A percentile compares a stretch with the other conserved stretches of the same genome.
Evolutionary conservation across 1,140 invertebrate species (phyloP).

Genomic region (Conus ventricosus): DNA sequence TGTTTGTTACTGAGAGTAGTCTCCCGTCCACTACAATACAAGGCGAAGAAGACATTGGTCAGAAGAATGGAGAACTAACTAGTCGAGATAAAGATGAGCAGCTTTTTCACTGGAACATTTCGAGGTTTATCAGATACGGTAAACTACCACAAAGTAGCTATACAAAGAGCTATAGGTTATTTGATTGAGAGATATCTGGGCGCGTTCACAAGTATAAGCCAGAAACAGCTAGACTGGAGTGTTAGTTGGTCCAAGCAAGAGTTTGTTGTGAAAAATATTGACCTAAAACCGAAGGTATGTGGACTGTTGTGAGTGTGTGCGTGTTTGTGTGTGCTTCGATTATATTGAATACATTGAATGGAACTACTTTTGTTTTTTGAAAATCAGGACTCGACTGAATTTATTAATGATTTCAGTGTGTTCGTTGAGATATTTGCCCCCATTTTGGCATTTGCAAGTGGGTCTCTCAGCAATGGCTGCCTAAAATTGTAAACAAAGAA

Average conservation of each 20-base stretch:
- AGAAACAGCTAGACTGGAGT: neutral
- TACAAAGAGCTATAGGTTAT: neutral
- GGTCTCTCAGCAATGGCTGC: neutral
- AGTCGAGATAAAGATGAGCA: neutral
- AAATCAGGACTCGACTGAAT: no score
- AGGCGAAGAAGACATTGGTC: no score
- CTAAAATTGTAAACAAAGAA: conserved; percentile 11
- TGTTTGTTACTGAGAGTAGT: neutral
- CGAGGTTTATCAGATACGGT: neutral
- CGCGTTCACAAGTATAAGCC: neutral
- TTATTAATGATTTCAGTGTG: no score
- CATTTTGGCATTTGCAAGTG: neutral
- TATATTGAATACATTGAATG: no score
- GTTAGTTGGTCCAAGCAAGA: neutral
- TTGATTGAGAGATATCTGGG: neutral
- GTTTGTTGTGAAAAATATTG: neutral
- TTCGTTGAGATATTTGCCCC: neutral
- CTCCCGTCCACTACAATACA: neutral
- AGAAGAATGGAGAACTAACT: no score
- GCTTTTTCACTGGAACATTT: neutral
- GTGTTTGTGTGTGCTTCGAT: neutral
- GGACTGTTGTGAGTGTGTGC: neutral
- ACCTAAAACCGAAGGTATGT: neutral
- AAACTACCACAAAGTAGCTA: neutral
- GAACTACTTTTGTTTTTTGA: neutral